These are phyloP conservation scores for Paramisgurnus dabryanus DNA, from an alignment of 2,113 vertebrate genomes.

Conservation along the genomic window DNA sequence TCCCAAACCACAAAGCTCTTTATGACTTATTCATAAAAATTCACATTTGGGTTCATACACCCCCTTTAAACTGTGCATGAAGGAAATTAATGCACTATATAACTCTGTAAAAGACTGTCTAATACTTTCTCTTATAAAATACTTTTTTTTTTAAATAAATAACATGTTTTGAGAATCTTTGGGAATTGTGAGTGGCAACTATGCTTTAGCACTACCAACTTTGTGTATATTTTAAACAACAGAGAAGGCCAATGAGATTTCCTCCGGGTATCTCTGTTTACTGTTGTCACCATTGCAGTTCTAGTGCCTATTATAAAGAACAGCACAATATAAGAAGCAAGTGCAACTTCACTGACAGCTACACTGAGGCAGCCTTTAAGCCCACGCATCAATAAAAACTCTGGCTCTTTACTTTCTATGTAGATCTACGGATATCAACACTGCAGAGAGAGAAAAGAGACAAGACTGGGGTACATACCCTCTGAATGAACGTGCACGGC, in stretches of 20 bases:
- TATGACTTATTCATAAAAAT: constrained; percentile 67
- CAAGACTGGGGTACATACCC: background rate
- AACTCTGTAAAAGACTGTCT: background rate
- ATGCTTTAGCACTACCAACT: constrained; percentile 14
- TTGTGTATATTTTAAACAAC: constrained; percentile 23
- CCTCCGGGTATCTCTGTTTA: constrained; percentile 45
- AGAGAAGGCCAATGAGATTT: constrained; percentile 34
- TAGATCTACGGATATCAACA: constrained; percentile 43
- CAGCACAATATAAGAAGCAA: constrained; percentile 48
- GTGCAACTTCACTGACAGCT: constrained; percentile 44
- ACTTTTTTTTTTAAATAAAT: constrained; percentile 7
- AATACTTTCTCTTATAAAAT: background rate
- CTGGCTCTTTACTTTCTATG: constrained; percentile 44
- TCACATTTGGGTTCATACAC: constrained; percentile 12
- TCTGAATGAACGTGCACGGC: constrained; percentile 19
- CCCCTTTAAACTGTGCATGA: background rate
- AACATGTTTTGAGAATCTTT: constrained; percentile 18
- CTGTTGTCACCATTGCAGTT: constrained; percentile 49
- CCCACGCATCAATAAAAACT: constrained; percentile 61
- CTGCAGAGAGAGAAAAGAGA: constrained; percentile 38
- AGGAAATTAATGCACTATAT: background rate
- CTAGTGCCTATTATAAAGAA: constrained; percentile 54
- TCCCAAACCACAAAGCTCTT: constrained; percentile 66
- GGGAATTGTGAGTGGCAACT: constrained; percentile 3
- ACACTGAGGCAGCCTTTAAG: constrained; percentile 54